Evolutionary conservation across 2,888 invertebrate genomes (phyloP), one percentile per base, ranked within the genome.

Genomic region (Lithophane leautieri): DNA sequence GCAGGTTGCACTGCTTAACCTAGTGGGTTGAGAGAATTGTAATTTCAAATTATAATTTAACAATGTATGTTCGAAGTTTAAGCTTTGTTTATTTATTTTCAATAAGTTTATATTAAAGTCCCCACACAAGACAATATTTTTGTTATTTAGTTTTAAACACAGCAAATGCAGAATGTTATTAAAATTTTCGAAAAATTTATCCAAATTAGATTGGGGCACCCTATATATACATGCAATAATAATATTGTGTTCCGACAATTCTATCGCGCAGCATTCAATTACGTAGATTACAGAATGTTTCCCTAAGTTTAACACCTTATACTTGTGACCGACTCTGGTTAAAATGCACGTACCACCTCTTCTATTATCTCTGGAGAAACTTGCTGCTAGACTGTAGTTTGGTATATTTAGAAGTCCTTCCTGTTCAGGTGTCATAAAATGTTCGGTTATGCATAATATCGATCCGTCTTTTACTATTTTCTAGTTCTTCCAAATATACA

Each of bases 11-110:
- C 58, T 28, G 58, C 58, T 28, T 28, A 58, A 19, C 9, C 58
- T 28, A 58, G 25, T 58, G 4, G n/a, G 54, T 54, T 54, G 54
- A 54, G n/a, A 62, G 42, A 62, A 16, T 42, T 62, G n/a, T 25
- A 62, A 62, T 62, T 62, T n/a, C 44, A 25, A 44, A 63, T 63
- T 63, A 42, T 63, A 63, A 25, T 44, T 44, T 63, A 44, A 63
- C 62, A 44, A 44, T 25, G 62, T 44, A 25, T 47, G 28, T 65
- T 63, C 40, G 40, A 40, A 40, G 4, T 40, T 4, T 40, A 40
- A 40, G 40, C 4, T 4, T 40, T 40, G 40, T 4, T 40, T 40
- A 8, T 40, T 40, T 63, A 44, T 63, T 63, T 63, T 63, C 1
- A 63, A 28, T 63, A 63, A 19, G 44, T 63, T 63, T 2, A 63